Conservation (phyloP, 1,140 invertebrate species). For the Drosophila lacteicornis region DNA sequence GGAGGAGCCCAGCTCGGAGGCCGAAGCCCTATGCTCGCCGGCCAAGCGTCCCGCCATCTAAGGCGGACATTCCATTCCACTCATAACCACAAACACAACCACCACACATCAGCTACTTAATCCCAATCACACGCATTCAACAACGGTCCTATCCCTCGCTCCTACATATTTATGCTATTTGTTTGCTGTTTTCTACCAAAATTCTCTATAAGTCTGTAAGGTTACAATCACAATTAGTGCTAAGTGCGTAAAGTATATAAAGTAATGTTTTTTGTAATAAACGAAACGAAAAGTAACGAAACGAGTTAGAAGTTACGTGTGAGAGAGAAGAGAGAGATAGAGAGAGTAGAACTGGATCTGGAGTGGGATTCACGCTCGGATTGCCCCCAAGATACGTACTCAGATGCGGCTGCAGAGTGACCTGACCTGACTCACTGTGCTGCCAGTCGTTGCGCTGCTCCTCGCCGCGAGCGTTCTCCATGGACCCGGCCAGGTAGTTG, state of each 20-base stretch:
- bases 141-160: conserved; percentile 29
- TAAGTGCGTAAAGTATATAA: conserved; percentile 68
- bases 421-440: conserved; percentile 88
- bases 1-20: conserved; percentile 77
- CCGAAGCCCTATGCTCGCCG: conserved; percentile 75
- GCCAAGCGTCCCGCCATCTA: conserved; percentile 78
- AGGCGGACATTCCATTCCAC: conserved; percentile 68
- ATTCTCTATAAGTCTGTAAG: conserved; percentile 77
- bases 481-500: conserved; percentile 90
- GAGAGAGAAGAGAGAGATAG: background rate
- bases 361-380: conserved; percentile 39
- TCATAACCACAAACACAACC: conserved; percentile 29
- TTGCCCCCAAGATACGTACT: conserved; percentile 85
- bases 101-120: conserved; percentile 38
- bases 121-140: conserved; percentile 34
- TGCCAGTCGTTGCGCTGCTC: conserved; percentile 92
- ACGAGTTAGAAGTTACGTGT: conserved; percentile 21
- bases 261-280: conserved; percentile 74
- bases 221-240: conserved; percentile 80
- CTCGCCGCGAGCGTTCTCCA: conserved; percentile 87
- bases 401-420: conserved; percentile 85
- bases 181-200: conserved; percentile 69
- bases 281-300: conserved; percentile 29
- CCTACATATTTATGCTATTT: conserved; percentile 62
- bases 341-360: conserved; percentile 14